These are phyloP conservation scores for Spinibarbus caldwelli DNA, from an alignment of 2,797 vertebrate genomes.

Conservation along the genomic window DNA sequence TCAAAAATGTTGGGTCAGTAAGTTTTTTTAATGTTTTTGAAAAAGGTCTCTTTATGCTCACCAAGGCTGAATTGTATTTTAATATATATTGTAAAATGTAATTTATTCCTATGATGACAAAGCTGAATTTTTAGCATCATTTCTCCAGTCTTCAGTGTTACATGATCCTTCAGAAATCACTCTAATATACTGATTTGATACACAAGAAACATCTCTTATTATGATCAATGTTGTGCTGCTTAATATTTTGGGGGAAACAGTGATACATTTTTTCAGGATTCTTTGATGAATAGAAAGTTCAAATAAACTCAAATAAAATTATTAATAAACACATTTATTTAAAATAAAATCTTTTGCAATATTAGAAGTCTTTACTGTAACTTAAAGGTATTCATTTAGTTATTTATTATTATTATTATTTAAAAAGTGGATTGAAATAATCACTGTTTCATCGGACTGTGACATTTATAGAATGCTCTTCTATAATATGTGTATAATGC, in stretches of 20 bases:
- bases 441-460: neutral
- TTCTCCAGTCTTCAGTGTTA: neutral
- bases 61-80: neutral
- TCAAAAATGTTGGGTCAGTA: neutral
- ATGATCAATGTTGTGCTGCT: neutral
- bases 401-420: neutral
- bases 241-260: neutral
- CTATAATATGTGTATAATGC: neutral
- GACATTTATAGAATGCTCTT: slow-evolving; percentile 17
- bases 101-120: neutral
- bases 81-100: neutral
- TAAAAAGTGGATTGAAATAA: neutral
- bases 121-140: neutral
- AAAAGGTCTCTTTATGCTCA: neutral
- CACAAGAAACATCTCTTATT: too few species aligned
- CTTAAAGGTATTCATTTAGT: neutral
- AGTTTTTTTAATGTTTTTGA: neutral
- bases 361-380: neutral
- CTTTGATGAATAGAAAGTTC: neutral
- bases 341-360: neutral
- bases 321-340: neutral
- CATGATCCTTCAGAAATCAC: neutral
- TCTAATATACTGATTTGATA: neutral
- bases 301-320: neutral
- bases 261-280: neutral